Evolutionary conservation across 2,113 vertebrate species (phyloP).

Genomic region (Burhinus bistriatus): DNA sequence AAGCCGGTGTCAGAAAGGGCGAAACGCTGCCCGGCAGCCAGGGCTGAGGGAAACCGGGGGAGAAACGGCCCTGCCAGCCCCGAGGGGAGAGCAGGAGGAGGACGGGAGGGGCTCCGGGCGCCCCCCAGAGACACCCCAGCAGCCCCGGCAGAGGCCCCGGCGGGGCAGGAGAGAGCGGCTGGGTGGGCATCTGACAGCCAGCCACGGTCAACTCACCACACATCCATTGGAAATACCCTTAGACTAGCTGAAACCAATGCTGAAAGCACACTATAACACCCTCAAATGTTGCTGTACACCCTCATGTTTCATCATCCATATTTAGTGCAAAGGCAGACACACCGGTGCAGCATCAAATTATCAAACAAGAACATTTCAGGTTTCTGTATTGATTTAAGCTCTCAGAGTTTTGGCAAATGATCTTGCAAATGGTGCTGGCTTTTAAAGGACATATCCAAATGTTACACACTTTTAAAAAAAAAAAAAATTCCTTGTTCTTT

Average conservation of each 20-base stretch:
- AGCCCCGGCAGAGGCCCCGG: accelerated
- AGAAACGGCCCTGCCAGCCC: neutral
- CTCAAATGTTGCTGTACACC: neutral
- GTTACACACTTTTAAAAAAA: neutral
- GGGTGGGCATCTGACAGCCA: neutral
- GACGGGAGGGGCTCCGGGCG: accelerated
- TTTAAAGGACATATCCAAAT: neutral
- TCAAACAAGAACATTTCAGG: neutral
- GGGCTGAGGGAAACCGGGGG: accelerated
- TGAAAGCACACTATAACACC: neutral
- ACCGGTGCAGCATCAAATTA: neutral
- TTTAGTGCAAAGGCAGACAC: neutral
- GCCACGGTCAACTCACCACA: neutral
- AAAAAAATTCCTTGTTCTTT: neutral
- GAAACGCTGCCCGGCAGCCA: accelerated
- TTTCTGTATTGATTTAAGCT: neutral
- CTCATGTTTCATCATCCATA: neutral
- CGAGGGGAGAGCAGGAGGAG: neutral
- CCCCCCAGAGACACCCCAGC: accelerated
- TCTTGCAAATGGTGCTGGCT: neutral
- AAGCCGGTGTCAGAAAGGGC: neutral
- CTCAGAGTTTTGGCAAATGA: neutral
- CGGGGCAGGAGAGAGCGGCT: neutral
- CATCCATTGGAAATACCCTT: neutral
- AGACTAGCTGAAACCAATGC: neutral